These are phyloP conservation scores for Umimayanthus chanpuru DNA, from an alignment of 92 coral and sea anemone genomes.

Conservation along the genomic window DNA sequence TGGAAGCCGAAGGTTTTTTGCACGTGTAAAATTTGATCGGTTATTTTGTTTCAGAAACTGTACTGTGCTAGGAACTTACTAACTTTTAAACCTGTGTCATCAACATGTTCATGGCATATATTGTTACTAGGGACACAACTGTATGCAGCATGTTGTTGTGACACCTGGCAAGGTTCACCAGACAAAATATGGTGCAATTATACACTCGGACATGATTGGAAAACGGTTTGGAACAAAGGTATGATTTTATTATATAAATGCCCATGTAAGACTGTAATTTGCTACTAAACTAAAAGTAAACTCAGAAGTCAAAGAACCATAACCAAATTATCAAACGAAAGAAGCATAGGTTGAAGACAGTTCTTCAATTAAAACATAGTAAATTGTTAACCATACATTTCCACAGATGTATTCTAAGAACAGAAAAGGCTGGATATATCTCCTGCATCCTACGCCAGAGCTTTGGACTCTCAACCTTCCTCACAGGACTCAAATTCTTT, in stretches of 20 bases:
- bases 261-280: too few relatives aligned
- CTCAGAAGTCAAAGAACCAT: too few relatives aligned
- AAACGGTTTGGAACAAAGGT: constrained; percentile 92
- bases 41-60: too few relatives aligned
- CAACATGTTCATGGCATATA: background rate
- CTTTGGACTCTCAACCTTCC: constrained; percentile 93
- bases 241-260: background rate
- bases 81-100: background rate
- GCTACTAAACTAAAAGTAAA: too few relatives aligned
- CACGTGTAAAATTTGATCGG: background rate
- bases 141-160: constrained; percentile 79
- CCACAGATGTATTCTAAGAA: constrained; percentile 70
- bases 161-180: constrained; percentile 79
- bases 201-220: constrained; percentile 91
- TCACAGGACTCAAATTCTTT: constrained; percentile 96
- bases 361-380: background rate
- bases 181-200: constrained; percentile 90
- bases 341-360: too few relatives aligned
- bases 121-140: constrained; percentile 72
- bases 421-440: constrained; percentile 89
- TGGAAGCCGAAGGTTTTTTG: background rate
- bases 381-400: background rate
- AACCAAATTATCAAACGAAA: too few relatives aligned
- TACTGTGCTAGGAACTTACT: too few relatives aligned
- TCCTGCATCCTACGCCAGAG: constrained; percentile 95